A percentile compares a stretch with the other conserved stretches of the same genome.
Conservation (phyloP, 1,140 invertebrate species). For the Papilio xuthus region DNA sequence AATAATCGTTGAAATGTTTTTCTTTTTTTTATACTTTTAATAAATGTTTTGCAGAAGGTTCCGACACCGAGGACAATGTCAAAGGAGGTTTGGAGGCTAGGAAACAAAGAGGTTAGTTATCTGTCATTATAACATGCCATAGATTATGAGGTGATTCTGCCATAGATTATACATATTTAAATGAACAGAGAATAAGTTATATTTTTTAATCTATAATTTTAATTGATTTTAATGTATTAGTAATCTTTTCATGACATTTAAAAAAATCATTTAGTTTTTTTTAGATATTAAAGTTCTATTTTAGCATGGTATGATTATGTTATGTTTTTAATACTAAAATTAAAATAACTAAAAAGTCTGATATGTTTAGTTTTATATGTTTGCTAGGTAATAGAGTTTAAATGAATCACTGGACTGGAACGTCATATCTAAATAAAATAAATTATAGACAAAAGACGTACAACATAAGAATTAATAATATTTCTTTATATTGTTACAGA, state of each 20-base stretch:
- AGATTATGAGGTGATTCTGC: neutral
- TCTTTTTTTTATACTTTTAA: constrained; percentile 37
- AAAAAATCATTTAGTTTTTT: constrained; percentile 15
- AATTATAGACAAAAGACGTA: neutral
- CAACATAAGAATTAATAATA: neutral
- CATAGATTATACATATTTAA: neutral
- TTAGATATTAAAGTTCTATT: constrained; percentile 1
- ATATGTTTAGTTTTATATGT: neutral
- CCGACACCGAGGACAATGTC: constrained; percentile 75
- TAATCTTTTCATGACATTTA: neutral
- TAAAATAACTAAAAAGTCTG: neutral
- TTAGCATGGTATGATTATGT: constrained; percentile 15
- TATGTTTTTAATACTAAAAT: neutral
- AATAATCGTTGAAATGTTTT: neutral
- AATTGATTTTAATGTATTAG: neutral
- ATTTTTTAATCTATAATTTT: neutral
- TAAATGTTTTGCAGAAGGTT: constrained; percentile 77
- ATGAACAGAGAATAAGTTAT: neutral
- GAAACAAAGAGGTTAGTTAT: constrained; percentile 69
- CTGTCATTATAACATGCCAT: neutral
- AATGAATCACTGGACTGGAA: neutral
- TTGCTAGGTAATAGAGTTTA: neutral
- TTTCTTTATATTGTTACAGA: constrained; percentile 49
- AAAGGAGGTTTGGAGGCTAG: constrained; percentile 62
- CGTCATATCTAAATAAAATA: no score